A percentile compares a stretch with the other conserved stretches of the same genome.
Conservation (phyloP, 2,888 invertebrate species). For the Argyra leucocephala region DNA sequence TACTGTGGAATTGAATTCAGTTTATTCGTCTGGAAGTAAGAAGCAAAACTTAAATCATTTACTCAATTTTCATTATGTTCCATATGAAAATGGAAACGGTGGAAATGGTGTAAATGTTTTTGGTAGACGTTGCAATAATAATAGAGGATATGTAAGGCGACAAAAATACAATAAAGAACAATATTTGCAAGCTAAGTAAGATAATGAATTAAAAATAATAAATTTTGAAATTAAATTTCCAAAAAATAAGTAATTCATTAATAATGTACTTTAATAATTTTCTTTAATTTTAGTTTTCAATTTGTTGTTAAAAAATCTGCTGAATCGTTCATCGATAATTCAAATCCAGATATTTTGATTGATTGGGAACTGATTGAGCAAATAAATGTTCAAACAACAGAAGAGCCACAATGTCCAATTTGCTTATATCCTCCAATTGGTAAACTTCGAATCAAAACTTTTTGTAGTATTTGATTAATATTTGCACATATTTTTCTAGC, state of each 20-base stretch:
- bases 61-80: slow-evolving; percentile 80
- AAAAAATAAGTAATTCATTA: not conserved
- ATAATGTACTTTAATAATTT: not conserved
- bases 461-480: not conserved
- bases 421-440: slow-evolving; percentile 71
- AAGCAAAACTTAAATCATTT: slow-evolving; percentile 89
- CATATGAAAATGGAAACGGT: slow-evolving; percentile 45
- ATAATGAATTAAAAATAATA: too few relatives aligned
- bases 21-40: slow-evolving; percentile 73
- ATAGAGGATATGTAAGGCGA: slow-evolving; percentile 33
- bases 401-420: slow-evolving; percentile 76
- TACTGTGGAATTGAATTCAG: slow-evolving; percentile 70
- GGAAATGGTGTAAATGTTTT: slow-evolving; percentile 26
- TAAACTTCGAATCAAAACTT: not conserved
- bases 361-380: slow-evolving; percentile 90
- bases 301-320: slow-evolving; percentile 80
- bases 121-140: slow-evolving; percentile 26
- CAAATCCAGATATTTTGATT: slow-evolving; percentile 79
- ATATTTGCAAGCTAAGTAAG: slow-evolving; percentile 88
- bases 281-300: slow-evolving; percentile 65
- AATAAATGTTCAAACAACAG: slow-evolving; percentile 62
- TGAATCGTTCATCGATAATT: slow-evolving; percentile 55
- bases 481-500: slow-evolving; percentile 41
- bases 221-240: too few relatives aligned
- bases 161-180: slow-evolving; percentile 86